Conservation (phyloP, 2,888 invertebrate genomes). For the Andrena flavipes region DNA sequence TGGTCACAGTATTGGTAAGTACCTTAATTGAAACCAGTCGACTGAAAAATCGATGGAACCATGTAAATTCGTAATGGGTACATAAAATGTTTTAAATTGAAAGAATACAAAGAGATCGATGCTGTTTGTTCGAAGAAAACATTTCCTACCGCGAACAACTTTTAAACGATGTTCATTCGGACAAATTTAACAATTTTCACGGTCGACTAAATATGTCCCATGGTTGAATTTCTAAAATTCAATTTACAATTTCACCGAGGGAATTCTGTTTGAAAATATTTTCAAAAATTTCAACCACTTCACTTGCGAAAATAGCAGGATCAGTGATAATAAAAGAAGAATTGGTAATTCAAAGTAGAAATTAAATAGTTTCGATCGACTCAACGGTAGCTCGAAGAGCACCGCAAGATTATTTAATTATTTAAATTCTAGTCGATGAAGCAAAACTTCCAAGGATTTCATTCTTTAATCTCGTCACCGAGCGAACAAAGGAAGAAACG, state of each 20-base stretch:
- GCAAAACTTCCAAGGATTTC: too few species aligned
- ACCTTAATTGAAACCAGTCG: conserved; percentile 14
- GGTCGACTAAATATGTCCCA: background rate
- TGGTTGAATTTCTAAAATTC: background rate
- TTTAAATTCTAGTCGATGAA: too few species aligned
- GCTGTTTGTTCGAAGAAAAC: background rate
- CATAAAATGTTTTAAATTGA: background rate
- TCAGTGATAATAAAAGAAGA: background rate
- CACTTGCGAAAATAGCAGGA: background rate
- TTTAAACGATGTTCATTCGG: background rate
- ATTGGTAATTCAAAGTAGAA: too few species aligned
- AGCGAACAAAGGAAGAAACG: background rate
- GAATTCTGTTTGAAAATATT: background rate
- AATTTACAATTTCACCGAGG: background rate
- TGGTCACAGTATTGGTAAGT: conserved; percentile 30
- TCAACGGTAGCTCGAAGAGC: too few species aligned
- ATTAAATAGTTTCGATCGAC: too few species aligned
- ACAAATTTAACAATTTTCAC: background rate
- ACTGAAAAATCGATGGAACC: background rate
- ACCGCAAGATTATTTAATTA: too few species aligned
- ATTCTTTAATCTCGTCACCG: background rate
- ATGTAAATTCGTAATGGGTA: background rate
- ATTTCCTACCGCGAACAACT: background rate
- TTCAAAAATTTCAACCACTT: background rate
- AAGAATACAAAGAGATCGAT: background rate